Evolutionary conservation across 1,140 invertebrate species (phyloP), one percentile per base, ranked within the genome.

Genomic region (Drosophila bocki): DNA sequence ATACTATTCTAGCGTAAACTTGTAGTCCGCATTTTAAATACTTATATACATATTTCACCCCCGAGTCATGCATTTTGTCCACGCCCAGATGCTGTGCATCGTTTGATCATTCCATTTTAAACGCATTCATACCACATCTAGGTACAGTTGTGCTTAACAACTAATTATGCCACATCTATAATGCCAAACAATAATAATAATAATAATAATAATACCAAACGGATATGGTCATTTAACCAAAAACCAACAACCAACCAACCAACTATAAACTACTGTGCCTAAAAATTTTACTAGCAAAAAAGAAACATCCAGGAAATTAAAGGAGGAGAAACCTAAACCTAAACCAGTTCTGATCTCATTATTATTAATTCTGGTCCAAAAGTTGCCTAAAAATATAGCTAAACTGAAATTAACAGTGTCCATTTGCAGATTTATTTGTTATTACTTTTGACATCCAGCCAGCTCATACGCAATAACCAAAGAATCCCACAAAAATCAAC

Each of bases 191-290:
- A 44, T 78, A 85, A 78, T 84, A 80, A 84, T 87, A 84, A 70
- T 84, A 72, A 87, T 79, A 82, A 75, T 81, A 85, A 81, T 86
- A 90, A 70, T 82, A 80, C 82, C 75, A 91, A 91, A 92, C 91
- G 91, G 91, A 92, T 91, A 92, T 92, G 91, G 91, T 92, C 91
- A 92, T 92, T 92, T 92, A 92, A 92, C 91, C 92, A 90, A 88
- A 74, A 75, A 82, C 72, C 72, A 51, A 51, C 29, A 51, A 78
- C 75, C 50, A 51, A 83, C 76, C 71, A 78, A 81, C 56, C 64
- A 75, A 67, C 61, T 59, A 60, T 61, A 71, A 72, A 44, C 80
- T 69, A 74, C 67, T 88, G 84, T 90, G 74, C 84, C 84, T 88
- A 84, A 88, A 56, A 82, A 80, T 67, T 64, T 50, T 64, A 75